Evolutionary conservation across 2,797 vertebrate species (phyloP), one percentile per base, ranked within the genome.

Genomic region (Myiothlypis chrysogaster): DNA sequence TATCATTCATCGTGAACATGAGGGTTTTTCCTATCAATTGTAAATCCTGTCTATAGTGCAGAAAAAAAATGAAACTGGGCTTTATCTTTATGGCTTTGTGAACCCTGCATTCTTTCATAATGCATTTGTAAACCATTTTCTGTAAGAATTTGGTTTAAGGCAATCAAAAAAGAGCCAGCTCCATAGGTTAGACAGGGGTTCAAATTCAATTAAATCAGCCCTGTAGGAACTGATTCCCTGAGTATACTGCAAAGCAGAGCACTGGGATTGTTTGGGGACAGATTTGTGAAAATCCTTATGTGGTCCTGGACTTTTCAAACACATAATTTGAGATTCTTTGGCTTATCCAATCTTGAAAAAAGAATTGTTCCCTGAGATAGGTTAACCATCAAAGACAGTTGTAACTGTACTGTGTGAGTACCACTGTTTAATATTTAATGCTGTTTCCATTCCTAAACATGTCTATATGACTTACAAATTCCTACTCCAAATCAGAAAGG

Each of bases 181-280:
- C 53, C 3, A 15, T 59, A 75, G 72, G 65, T 71, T 89, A 92
- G 61, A 83, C 50, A 85, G 76, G 86, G 23, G 72, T 91, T 92
- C 87, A 79, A 87, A 96, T 90, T 92, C 79, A 92, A 93, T 95
- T 92, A 93, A 93, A 59, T 83, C 70, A 92, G 43, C 87, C 57
- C 87, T 83, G 79, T 87, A 88, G 92, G 92, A 95, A 85, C 32
- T 32, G 79, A 86, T 86, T 94, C 69, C 59, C 44, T 56, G 35
- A 28, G 55, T 71, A 39, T 72, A 57, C 52, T 57, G 76, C 56
- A 90, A 89, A 68, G 71, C 49, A 28, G 57, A 59, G 34, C 68
- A 71, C 39, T 70, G 63, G 60, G 66, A 39, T 50, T 94, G 70
- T 90, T 56, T 84, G 92, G 57, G 55, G 83, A 35, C 17, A 71